phyloP scores from a whole-genome alignment of 2,797 vertebrate species.

The Peromyscus attwateri region DNA sequence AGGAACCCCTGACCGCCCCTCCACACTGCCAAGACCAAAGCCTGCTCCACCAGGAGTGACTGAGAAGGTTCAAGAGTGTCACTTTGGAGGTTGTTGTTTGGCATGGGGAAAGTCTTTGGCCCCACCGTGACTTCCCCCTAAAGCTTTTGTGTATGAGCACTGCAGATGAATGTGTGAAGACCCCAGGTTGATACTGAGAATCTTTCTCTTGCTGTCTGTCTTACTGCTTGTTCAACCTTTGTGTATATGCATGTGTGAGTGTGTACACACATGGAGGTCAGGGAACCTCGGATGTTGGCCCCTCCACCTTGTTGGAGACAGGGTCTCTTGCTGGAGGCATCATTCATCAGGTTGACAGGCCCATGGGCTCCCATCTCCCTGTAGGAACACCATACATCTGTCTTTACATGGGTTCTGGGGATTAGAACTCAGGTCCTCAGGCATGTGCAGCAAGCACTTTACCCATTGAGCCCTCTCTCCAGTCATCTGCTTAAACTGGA shows the following conservation, averaged over 20 bases:
- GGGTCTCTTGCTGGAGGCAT: background rate
- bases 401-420: background rate
- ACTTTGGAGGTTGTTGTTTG: slow-evolving; percentile 23
- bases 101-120: background rate
- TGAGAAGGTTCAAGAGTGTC: background rate
- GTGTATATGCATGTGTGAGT: background rate
- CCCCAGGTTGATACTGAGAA: background rate
- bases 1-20: background rate
- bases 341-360: background rate
- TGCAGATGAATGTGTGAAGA: background rate
- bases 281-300: background rate
- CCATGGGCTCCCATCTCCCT: background rate
- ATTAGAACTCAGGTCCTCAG: background rate
- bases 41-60: background rate
- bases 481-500: background rate
- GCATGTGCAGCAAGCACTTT: no score
- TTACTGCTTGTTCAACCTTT: background rate
- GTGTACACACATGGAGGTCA: background rate
- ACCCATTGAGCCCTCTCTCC: background rate
- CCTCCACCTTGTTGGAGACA: background rate
- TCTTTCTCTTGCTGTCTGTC: background rate
- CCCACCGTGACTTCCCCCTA: background rate
- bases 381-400: background rate
- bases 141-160: no score
- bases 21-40: background rate